phyloP scores from a whole-genome alignment of 2,888 invertebrate species.

The Idaea straminata region DNA sequence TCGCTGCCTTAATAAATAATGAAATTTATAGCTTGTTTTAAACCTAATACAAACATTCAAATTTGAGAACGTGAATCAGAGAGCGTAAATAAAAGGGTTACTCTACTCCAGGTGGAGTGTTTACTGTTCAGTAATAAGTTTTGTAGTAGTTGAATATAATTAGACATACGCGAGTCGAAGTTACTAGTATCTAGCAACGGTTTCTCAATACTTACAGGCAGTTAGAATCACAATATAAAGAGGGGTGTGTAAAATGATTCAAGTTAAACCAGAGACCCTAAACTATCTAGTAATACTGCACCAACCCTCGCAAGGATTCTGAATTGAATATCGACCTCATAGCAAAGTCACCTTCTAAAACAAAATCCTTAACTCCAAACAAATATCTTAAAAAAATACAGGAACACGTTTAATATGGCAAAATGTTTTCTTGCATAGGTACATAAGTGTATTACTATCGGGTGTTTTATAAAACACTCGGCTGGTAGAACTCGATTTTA shows the following conservation, averaged over 20 bases:
- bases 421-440: background rate
- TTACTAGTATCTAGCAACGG: background rate
- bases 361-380: no score
- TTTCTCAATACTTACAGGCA: no score
- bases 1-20: conserved; percentile 14
- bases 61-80: conserved; percentile 11
- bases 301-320: no score
- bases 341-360: no score
- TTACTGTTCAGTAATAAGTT: background rate
- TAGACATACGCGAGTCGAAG: background rate
- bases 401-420: background rate
- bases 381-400: background rate
- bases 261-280: no score
- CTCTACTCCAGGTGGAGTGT: background rate
- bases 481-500: background rate
- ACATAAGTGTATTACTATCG: background rate
- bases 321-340: no score
- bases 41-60: conserved; percentile 4
- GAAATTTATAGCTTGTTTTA: conserved; percentile 16
- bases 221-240: no score
- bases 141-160: background rate
- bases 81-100: background rate
- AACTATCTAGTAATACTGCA: no score
- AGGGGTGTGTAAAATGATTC: no score
- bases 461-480: background rate